Percentiles rank a stretch among this genome's conserved stretches.
Evolutionary conservation across 2,113 vertebrate genomes (phyloP).

Genomic region (Probosciger aterrimus): DNA sequence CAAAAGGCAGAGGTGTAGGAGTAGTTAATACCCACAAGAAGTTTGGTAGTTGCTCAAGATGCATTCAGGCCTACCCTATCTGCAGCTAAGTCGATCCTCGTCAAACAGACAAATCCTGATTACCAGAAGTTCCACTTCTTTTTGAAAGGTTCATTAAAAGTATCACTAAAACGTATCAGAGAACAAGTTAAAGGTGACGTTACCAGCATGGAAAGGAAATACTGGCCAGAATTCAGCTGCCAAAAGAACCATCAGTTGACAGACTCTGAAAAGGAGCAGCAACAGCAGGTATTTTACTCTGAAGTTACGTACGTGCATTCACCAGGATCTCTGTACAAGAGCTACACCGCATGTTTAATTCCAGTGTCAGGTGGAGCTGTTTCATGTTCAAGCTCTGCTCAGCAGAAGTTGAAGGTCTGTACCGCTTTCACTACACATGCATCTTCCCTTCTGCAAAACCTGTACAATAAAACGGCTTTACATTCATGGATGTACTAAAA

Average conservation of each 20-base stretch:
- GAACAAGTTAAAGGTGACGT: background rate
- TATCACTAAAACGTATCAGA: background rate
- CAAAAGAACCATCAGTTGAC: background rate
- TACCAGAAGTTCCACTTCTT: background rate
- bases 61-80: background rate
- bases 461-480: background rate
- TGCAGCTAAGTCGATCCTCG: background rate
- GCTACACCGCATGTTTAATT: background rate
- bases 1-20: background rate
- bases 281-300: background rate
- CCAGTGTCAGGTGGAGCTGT: background rate
- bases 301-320: background rate
- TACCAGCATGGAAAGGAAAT: background rate
- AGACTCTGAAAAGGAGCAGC: background rate
- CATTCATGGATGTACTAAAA: conserved; percentile 23
- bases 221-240: conserved; percentile 48
- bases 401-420: background rate
- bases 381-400: background rate
- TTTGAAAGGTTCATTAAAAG: background rate
- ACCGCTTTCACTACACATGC: background rate
- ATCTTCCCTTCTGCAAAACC: background rate
- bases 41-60: background rate
- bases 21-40: background rate
- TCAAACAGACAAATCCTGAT: background rate
- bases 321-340: background rate